A percentile compares a stretch with the other conserved stretches of the same genome.
Conservation (phyloP, 64 coral and sea anemone genomes). For the Montipora cactus region DNA sequence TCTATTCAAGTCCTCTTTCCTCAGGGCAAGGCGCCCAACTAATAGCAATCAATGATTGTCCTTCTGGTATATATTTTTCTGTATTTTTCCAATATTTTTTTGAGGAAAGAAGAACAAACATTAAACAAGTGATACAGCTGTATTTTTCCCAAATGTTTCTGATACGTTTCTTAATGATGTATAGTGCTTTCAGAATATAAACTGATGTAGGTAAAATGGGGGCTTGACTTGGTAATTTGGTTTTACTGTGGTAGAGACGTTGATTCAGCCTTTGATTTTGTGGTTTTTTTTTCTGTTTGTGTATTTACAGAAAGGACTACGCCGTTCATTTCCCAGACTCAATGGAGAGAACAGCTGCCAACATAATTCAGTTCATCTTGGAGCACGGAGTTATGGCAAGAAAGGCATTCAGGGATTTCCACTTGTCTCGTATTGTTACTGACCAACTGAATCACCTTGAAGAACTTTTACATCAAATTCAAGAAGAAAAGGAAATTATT, state of each 20-base stretch:
- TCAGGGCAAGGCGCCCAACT: no score
- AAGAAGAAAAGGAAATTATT: slow-evolving; percentile 23
- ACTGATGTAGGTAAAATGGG: no score
- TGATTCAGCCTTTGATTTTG: no score
- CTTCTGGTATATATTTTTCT: no score
- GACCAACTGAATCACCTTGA: slow-evolving; percentile 11
- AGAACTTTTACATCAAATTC: slow-evolving; percentile 10
- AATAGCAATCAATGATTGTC: no score
- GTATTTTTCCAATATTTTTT: no score
- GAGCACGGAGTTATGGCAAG: slow-evolving; percentile 54
- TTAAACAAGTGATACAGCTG: no score
- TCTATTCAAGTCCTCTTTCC: no score
- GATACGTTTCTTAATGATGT: no score
- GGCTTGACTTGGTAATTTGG: not conserved
- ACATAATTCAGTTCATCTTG: slow-evolving; percentile 43
- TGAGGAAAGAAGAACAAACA: no score
- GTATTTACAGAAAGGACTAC: slow-evolving; percentile 52
- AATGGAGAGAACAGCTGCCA: slow-evolving; percentile 32
- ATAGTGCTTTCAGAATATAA: no score
- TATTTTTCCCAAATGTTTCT: no score
- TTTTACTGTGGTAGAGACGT: not conserved
- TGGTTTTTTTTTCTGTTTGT: not conserved
- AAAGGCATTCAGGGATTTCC: not conserved
- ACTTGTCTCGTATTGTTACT: not conserved
- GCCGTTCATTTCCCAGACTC: slow-evolving; percentile 58